Evolutionary conservation across 2,797 vertebrate genomes (phyloP).

Genomic region (Poecile montanus): DNA sequence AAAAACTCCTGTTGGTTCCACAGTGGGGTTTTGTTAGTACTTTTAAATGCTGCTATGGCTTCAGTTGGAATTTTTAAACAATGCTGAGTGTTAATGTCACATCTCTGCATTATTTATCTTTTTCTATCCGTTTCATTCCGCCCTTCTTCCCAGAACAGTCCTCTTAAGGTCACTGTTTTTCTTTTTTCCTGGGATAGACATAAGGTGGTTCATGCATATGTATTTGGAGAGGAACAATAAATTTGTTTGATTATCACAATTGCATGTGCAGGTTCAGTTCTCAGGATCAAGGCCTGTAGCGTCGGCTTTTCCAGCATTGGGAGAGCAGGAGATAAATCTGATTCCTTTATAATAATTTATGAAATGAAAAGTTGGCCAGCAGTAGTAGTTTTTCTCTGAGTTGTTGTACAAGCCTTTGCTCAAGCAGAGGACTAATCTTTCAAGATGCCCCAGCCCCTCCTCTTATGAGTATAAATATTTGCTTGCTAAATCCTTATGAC

Average conservation of each 20-base stretch:
- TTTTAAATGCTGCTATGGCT: background rate
- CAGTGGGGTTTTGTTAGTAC: background rate
- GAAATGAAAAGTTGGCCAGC: background rate
- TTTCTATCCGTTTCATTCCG: background rate
- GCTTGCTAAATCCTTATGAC: background rate
- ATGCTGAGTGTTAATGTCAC: background rate
- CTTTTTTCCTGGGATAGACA: background rate
- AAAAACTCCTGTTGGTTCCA: background rate
- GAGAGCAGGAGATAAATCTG: background rate
- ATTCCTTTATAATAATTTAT: background rate
- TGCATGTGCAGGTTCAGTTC: rapidly evolving
- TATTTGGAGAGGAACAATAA: background rate
- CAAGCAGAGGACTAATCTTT: background rate
- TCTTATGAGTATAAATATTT: background rate
- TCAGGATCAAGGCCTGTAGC: background rate
- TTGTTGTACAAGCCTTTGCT: background rate
- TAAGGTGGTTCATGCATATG: rapidly evolving
- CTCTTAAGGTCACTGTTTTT: background rate
- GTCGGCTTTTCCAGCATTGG: background rate
- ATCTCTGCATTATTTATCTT: background rate
- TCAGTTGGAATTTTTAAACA: background rate
- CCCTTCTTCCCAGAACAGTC: background rate
- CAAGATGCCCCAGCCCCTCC: background rate
- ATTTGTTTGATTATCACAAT: background rate
- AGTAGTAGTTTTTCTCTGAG: background rate